These are phyloP conservation scores for Brachionus angularis DNA, from an alignment of 1,140 invertebrate genomes.

Conservation along the genomic window DNA sequence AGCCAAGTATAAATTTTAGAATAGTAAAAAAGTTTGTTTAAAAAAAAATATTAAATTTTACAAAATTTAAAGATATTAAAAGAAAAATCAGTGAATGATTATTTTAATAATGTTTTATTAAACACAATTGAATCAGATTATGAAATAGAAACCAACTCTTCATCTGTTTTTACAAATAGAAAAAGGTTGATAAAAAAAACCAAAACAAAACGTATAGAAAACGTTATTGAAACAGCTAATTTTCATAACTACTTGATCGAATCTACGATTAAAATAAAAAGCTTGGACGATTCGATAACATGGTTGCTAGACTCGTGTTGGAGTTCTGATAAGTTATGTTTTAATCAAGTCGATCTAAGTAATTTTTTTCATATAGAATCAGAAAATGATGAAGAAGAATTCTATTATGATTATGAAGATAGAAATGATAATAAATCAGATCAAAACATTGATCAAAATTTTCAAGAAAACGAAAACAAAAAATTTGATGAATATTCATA, in stretches of 20 bases:
- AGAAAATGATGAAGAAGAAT: neutral
- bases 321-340: neutral
- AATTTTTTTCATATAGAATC: neutral
- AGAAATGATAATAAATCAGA: too few relatives aligned
- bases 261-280: neutral
- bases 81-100: neutral
- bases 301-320: constrained; percentile 1
- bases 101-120: constrained; percentile 17
- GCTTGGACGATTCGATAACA: neutral
- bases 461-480: too few relatives aligned
- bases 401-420: neutral
- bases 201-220: neutral
- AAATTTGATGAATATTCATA: too few relatives aligned
- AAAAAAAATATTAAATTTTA: too few relatives aligned
- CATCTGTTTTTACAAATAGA: too few relatives aligned
- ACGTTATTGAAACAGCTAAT: neutral
- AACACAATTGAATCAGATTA: constrained; percentile 3
- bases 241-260: neutral
- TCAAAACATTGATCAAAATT: too few relatives aligned
- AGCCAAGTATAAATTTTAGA: too few relatives aligned
- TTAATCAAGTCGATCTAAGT: neutral
- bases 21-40: too few relatives aligned
- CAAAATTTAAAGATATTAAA: too few relatives aligned
- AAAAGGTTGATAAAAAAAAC: too few relatives aligned
- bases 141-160: neutral